Conservation (phyloP, 2,797 vertebrate species). For the Myotis vivesi region DNA sequence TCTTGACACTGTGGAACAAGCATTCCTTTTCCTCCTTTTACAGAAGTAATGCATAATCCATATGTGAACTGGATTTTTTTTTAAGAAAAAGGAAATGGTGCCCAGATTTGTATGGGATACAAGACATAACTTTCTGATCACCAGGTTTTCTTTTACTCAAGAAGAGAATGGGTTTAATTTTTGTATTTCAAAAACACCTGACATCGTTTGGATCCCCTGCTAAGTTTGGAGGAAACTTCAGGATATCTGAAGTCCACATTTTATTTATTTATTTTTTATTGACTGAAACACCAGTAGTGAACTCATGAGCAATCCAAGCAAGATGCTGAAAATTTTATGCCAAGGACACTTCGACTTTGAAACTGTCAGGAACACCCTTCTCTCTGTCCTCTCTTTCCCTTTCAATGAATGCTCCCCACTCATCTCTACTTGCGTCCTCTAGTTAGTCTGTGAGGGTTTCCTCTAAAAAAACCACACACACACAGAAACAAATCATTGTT, state of each 20-base stretch:
- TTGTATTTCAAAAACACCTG: slow-evolving; percentile 75
- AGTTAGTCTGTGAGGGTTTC: not conserved
- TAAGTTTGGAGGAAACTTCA: slow-evolving; percentile 69
- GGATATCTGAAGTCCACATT: slow-evolving; percentile 47
- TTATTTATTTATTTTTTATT: slow-evolving; percentile 34
- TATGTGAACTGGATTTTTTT: slow-evolving; percentile 65
- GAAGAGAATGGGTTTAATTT: slow-evolving; percentile 72
- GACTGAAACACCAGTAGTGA: slow-evolving; percentile 15
- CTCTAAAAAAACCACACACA: not conserved
- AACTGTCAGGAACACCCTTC: not conserved
- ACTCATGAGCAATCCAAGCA: not conserved
- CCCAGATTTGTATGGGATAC: slow-evolving; percentile 68
- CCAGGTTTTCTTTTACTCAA: slow-evolving; percentile 72
- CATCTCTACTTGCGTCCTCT: not conserved
- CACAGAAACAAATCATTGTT: not conserved
- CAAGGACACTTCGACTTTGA: not conserved
- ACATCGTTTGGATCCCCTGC: slow-evolving; percentile 65
- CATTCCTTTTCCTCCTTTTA: slow-evolving; percentile 66
- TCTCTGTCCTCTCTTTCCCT: not conserved
- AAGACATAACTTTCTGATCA: slow-evolving; percentile 72
- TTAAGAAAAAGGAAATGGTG: slow-evolving; percentile 76
- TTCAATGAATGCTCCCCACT: not conserved
- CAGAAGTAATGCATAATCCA: slow-evolving; percentile 72
- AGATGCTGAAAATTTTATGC: not conserved
- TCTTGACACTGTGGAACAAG: not conserved